These are phyloP conservation scores for Agrypnia vestita DNA, from an alignment of 1,140 invertebrate genomes.

Conservation along the genomic window DNA sequence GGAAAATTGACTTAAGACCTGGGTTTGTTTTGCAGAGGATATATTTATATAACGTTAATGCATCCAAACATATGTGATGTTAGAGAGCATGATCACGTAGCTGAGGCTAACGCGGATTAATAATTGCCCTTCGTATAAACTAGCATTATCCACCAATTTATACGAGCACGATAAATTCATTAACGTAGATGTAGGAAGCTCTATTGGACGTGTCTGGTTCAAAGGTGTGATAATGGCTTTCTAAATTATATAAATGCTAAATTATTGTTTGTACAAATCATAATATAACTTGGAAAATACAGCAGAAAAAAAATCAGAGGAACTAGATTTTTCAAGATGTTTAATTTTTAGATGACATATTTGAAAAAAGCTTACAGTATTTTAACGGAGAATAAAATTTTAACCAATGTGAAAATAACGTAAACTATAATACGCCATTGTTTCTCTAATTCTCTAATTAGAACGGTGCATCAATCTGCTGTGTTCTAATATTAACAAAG, in stretches of 20 bases:
- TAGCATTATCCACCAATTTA: slow-evolving; percentile 59
- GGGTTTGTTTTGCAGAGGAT: too few species aligned
- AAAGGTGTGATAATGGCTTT: slow-evolving; percentile 33
- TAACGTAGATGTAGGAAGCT: slow-evolving; percentile 43
- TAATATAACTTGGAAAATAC: too few species aligned
- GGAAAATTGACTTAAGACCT: too few species aligned
- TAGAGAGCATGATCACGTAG: slow-evolving; percentile 26
- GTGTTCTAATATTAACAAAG: slow-evolving; percentile 25
- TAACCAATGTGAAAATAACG: not conserved
- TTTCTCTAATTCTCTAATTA: not conserved
- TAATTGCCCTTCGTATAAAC: slow-evolving; percentile 57
- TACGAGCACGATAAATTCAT: slow-evolving; percentile 57
- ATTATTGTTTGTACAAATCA: not conserved
- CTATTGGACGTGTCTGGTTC: slow-evolving; percentile 32
- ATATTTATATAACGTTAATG: slow-evolving; percentile 17
- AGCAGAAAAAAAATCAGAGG: too few species aligned
- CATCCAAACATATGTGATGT: slow-evolving; percentile 28
- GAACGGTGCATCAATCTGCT: slow-evolving; percentile 8
- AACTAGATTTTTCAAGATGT: too few species aligned
- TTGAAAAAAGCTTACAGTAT: not conserved
- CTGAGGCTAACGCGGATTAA: slow-evolving; percentile 51
- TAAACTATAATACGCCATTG: not conserved
- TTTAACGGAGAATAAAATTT: too few species aligned
- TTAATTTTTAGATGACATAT: not conserved
- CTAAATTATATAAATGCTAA: slow-evolving; percentile 3